A percentile compares a stretch with the other conserved stretches of the same genome.
Evolutionary conservation across 2,797 vertebrate species (phyloP).

Genomic region (Ceryle rudis): DNA sequence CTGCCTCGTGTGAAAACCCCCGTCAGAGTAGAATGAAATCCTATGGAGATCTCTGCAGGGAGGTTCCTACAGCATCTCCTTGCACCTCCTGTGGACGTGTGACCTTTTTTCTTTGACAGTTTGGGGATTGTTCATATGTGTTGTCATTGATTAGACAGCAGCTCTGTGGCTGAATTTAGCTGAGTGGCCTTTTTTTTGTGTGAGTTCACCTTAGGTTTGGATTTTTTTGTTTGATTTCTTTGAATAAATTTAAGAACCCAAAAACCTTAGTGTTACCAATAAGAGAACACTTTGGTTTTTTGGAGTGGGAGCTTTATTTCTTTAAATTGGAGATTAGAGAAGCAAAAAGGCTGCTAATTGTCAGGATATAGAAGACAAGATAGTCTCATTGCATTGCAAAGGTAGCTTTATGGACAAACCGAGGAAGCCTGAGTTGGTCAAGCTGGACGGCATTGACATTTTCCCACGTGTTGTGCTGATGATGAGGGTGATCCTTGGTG

Average conservation of each 20-base stretch:
- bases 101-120: neutral
- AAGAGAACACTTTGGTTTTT: neutral
- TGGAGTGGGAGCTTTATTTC: neutral
- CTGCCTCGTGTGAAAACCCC: neutral
- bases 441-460: neutral
- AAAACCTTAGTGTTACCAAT: neutral
- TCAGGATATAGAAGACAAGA: neutral
- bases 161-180: neutral
- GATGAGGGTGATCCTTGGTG: neutral
- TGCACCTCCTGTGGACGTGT: neutral
- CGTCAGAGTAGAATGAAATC: neutral
- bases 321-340: neutral
- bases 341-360: neutral
- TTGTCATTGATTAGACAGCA: neutral
- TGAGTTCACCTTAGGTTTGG: neutral
- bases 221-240: neutral
- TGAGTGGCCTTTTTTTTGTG: neutral
- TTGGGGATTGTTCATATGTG: neutral
- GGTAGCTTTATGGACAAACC: neutral
- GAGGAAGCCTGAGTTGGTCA: neutral
- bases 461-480: neutral
- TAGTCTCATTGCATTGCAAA: neutral
- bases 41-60: neutral
- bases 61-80: neutral
- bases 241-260: neutral